Conservation (phyloP, 2,888 invertebrate genomes). For the Heliconius erato region DNA sequence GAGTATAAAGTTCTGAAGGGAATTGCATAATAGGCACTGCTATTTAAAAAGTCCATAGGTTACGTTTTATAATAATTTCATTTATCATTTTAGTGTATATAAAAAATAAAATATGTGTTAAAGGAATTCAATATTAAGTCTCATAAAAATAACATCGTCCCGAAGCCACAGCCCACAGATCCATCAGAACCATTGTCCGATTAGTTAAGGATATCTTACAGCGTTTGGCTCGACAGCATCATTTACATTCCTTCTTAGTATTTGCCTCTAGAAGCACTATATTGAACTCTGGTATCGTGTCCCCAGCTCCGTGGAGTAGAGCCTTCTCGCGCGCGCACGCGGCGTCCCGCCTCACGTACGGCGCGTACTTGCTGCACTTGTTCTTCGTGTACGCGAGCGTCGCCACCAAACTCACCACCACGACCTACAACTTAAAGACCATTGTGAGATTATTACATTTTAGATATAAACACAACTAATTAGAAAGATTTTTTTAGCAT, state of each 20-base stretch:
- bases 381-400: constrained; percentile 75
- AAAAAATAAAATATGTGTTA: background rate
- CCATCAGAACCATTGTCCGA: background rate
- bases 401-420: constrained; percentile 63
- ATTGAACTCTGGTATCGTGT: background rate
- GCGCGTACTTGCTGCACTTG: constrained; percentile 79
- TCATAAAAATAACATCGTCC: too few species aligned
- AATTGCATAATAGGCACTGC: too few species aligned
- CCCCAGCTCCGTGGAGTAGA: constrained; percentile 66
- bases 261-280: background rate
- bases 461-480: background rate
- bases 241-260: background rate
- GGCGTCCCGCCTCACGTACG: constrained; percentile 78
- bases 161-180: too few species aligned
- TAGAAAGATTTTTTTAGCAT: too few species aligned
- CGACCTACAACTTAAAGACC: constrained; percentile 65
- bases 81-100: too few species aligned
- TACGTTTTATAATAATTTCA: too few species aligned
- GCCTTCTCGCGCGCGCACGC: constrained; percentile 66
- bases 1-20: too few species aligned
- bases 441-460: constrained; percentile 58
- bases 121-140: background rate
- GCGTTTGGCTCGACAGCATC: background rate
- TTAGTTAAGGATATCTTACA: background rate
- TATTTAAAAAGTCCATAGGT: too few species aligned